Evolutionary conservation across 2,888 invertebrate genomes (phyloP), one percentile per base, ranked within the genome.

Genomic region (Catocala fraxini): DNA sequence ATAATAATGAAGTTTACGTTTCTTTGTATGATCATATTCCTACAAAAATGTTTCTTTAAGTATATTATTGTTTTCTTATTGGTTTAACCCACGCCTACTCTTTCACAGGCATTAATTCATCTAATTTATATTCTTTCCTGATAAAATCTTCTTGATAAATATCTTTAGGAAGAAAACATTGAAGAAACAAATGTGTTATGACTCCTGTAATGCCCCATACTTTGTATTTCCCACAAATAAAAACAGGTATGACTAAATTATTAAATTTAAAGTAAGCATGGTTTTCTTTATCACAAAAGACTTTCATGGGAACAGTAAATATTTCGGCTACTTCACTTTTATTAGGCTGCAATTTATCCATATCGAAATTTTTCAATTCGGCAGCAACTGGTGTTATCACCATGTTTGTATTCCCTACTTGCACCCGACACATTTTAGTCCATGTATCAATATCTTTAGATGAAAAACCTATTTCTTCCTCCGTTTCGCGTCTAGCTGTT

Each of bases 401-500:
- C 34, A 96, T 91, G 51, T 94, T 89, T 51, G 77, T 77, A 60
- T 92, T 88, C 1, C 89, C 75, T n/a, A 91, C 89, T 57, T 82
- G 85, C 0, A 91, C 70, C 52, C 71, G 68, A 2, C 84, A 70
- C 90, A 92, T 89, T 68, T 80, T 70, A 1, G 96, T 95, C 97
- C 97, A 98, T 25, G 98, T 85, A 39, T 96, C 95, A 0, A 98
- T 90, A 10, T 92, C 88, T 0, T 94, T 83, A 5, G 90, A 87
- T 0, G 94, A 83, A 33, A 99, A 93, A 0, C 97, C 97, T 5
- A 98, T 95, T 89, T 99, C 99, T 89, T 99, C 99, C 83, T 97
- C 95, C 0, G 98, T 97, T 93, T 99, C 99, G 56, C 99, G 93
- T 0, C 98, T 79, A 0, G 98, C 98, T 10, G 98, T 97, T 10